phyloP scores from a whole-genome alignment of 2,797 vertebrate genomes.

The Pantherophis alleghaniensis region DNA sequence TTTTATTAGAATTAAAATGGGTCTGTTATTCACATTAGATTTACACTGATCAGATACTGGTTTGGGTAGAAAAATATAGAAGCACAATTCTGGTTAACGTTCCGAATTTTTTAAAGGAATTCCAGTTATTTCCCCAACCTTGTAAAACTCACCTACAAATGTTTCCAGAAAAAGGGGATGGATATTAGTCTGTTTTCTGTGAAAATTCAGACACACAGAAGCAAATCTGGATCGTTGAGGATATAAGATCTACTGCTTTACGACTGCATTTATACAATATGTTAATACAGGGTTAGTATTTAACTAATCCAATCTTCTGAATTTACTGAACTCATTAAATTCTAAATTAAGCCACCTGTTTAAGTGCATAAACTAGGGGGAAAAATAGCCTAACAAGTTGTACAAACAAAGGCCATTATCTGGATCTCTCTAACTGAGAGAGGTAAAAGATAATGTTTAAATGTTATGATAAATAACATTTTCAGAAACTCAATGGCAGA shows the following conservation, averaged over 20 bases:
- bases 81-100: not conserved
- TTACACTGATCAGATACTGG: not conserved
- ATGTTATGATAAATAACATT: not conserved
- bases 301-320: not conserved
- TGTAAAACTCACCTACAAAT: not conserved
- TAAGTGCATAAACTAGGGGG: not conserved
- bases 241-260: not conserved
- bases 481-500: not conserved
- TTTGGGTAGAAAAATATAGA: not conserved
- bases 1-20: not conserved
- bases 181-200: not conserved
- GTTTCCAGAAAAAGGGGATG: not conserved
- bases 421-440: not conserved
- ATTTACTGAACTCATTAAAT: not conserved
- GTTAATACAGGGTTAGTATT: not conserved
- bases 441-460: not conserved
- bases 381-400: not conserved
- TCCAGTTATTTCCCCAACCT: not conserved
- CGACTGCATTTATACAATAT: not conserved
- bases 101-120: not conserved
- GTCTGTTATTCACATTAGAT: not conserved
- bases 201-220: not conserved
- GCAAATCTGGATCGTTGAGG: not conserved
- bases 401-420: not conserved
- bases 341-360: not conserved